A percentile compares a stretch with the other conserved stretches of the same genome.
phyloP scores from a whole-genome alignment of 2,113 vertebrate species.

The Odobenus rosmarus region DNA sequence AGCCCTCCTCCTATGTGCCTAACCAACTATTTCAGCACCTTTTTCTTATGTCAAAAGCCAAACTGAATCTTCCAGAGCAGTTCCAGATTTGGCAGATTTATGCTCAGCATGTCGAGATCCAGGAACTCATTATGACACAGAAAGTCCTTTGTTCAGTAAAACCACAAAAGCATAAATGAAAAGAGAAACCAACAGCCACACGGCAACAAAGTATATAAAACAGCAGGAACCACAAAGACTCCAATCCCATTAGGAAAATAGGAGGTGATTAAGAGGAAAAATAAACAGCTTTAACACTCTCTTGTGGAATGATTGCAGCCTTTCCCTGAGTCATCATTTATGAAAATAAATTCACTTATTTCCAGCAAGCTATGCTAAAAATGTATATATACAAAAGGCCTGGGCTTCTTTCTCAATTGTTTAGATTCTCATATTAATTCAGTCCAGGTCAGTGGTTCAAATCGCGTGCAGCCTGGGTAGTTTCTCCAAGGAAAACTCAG shows the following conservation, averaged over 20 bases:
- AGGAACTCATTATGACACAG: constrained; percentile 49
- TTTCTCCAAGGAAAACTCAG: neutral
- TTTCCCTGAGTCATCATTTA: neutral
- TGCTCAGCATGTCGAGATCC: neutral
- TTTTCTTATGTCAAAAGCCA: constrained; percentile 50
- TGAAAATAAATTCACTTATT: constrained; percentile 62
- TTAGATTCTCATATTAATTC: neutral
- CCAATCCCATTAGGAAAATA: constrained; percentile 65
- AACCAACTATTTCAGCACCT: constrained; percentile 22
- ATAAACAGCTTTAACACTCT: constrained; percentile 23
- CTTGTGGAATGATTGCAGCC: neutral
- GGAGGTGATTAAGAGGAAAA: constrained; percentile 51
- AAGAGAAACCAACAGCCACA: constrained; percentile 66
- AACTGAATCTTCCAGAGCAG: neutral
- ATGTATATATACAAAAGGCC: neutral
- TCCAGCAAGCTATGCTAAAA: constrained; percentile 3
- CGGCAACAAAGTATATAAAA: constrained; percentile 60
- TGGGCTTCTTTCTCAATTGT: neutral
- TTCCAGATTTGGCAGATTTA: constrained; percentile 21
- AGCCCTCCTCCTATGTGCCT: neutral
- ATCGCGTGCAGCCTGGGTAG: neutral
- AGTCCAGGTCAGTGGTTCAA: neutral
- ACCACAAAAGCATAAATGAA: constrained; percentile 66
- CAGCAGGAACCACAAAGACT: constrained; percentile 54
- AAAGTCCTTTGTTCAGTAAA: constrained; percentile 65